Evolutionary conservation across 2,888 invertebrate genomes (phyloP), one percentile per base, ranked within the genome.

Genomic region (Blera fallax): DNA sequence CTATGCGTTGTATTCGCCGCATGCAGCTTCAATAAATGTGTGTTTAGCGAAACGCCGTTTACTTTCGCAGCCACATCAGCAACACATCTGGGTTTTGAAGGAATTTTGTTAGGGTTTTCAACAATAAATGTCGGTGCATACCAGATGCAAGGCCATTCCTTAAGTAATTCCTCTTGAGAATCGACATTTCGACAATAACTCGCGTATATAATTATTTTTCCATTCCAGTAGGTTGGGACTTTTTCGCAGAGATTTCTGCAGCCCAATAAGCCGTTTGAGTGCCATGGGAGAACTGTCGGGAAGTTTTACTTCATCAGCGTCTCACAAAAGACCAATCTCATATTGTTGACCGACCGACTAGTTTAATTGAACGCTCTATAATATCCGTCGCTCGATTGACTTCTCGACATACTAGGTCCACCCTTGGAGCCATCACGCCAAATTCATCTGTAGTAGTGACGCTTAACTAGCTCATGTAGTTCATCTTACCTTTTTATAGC

Each of bases 371-470:
- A 43, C 0, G 5, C 43, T 43, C 43, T 16, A 43, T 43, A 14
- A 43, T 16, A 1, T 14, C 43, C 14, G 14, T 5, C 43, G 43
- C 16, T 14, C 43, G 43, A 5, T 43, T 43, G 43, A 43, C 43
- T 43, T 43, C 16, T 43, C 43, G 43, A 43, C 43, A 16, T 6
- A 43, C 16, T 14, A 43, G 2, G 16, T 43, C 14, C 4, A 16
- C 16, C 14, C 14, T 43, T 14, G 52, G 64, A 11, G 50, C 43
- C 34, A 18, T 69, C n/a, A 74, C 67, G 0, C 65, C 64, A 58
- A 73, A 65, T 10, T 56, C 65, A 2, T 72, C 56, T 0, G 48
- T 65, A 14, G 24, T 40, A 72, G 24, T 60, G 72, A 16, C 16
- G 70, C 1, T 16, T 16, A 3, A 72, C 48, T 0, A 70, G 48